Evolutionary conservation across 2,113 vertebrate genomes (phyloP).

Genomic region (Camelus bactrianus): DNA sequence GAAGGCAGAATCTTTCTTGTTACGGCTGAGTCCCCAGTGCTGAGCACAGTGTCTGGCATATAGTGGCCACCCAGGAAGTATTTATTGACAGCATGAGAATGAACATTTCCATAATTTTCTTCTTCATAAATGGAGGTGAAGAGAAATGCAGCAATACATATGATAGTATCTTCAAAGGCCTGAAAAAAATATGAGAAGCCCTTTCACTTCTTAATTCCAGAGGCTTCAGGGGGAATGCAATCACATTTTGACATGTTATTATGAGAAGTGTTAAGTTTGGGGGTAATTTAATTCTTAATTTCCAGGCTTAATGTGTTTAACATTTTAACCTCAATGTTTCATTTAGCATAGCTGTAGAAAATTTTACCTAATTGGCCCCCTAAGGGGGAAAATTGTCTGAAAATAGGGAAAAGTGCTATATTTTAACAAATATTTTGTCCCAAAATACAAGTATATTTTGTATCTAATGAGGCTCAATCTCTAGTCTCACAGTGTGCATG

Average conservation of each 20-base stretch:
- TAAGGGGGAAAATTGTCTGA: background rate
- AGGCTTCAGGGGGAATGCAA: background rate
- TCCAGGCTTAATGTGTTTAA: conserved; percentile 52
- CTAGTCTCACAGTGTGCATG: background rate
- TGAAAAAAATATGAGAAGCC: background rate
- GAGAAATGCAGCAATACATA: background rate
- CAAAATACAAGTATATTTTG: background rate
- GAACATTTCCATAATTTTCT: background rate
- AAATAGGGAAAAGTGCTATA: conserved; percentile 20
- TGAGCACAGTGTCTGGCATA: background rate
- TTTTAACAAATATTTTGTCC: conserved; percentile 42
- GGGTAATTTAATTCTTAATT: conserved; percentile 59
- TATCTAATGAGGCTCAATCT: background rate
- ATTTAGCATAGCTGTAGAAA: conserved; percentile 65
- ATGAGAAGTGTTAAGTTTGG: conserved; percentile 10
- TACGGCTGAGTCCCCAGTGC: background rate
- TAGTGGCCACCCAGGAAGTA: background rate
- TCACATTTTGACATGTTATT: conserved; percentile 32
- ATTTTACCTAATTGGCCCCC: conserved; percentile 42
- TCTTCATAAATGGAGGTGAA: background rate
- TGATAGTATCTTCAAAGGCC: background rate
- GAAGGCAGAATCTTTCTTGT: background rate
- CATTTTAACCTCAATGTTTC: conserved; percentile 56
- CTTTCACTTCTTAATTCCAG: conserved; percentile 9
- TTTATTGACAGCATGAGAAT: background rate